A percentile compares a stretch with the other conserved stretches of the same genome.
Conservation (phyloP, 1,140 invertebrate species). For the Aphidius gifuensis region DNA sequence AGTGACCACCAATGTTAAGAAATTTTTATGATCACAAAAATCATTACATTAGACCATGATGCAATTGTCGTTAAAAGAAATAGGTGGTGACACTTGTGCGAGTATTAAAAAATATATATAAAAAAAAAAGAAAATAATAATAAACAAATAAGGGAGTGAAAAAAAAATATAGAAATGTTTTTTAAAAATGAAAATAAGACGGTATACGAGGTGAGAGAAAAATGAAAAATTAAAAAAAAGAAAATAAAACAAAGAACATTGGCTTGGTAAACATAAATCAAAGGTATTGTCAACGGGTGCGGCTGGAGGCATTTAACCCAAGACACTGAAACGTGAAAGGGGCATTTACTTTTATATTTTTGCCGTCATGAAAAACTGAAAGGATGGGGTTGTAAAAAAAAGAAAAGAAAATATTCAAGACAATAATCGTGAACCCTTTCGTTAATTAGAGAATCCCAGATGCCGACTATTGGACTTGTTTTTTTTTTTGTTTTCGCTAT, state of each 20-base stretch:
- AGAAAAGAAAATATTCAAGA: conserved; percentile 30
- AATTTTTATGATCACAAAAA: not conserved
- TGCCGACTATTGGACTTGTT: conserved; percentile 44
- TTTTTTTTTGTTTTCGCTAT: conserved; percentile 38
- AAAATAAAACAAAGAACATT: conserved; percentile 17
- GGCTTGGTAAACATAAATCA: conserved; percentile 45
- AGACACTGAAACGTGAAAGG: too few species aligned
- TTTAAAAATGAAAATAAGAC: not conserved
- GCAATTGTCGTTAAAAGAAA: conserved; percentile 30
- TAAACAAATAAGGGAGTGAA: conserved; percentile 6
- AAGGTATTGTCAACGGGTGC: conserved; percentile 41
- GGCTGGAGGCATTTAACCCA: conserved; percentile 24
- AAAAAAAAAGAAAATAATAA: conserved; percentile 42
- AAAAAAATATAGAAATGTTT: conserved; percentile 1
- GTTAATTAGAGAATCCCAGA: conserved; percentile 54
- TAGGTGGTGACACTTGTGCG: conserved; percentile 40
- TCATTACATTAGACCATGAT: not conserved
- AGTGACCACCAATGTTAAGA: too few species aligned
- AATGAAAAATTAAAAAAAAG: conserved; percentile 8
- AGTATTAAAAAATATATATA: conserved; percentile 9
- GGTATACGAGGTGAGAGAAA: conserved; percentile 4
- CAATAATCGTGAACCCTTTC: conserved; percentile 42
- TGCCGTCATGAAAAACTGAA: conserved; percentile 15
- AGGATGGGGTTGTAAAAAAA: conserved; percentile 33
- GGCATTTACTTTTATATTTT: not conserved